A percentile compares a stretch with the other conserved stretches of the same genome.
Conservation (phyloP, 2,113 vertebrate genomes). For the Chloroceryle aenea region DNA sequence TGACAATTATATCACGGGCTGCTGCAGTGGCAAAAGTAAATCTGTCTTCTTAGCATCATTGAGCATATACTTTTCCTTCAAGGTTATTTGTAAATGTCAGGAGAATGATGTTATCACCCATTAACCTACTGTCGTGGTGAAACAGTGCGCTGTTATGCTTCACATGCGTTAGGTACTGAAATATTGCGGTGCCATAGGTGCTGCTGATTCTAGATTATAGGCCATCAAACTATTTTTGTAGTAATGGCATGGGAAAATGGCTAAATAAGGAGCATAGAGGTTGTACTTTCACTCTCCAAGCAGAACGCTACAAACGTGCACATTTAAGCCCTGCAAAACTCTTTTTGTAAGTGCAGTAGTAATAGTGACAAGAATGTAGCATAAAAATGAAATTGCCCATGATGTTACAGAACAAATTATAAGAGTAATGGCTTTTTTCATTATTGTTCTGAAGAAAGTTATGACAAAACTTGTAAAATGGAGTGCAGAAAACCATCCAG, state of each 20-base stretch:
- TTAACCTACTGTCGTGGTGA: neutral
- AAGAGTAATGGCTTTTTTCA: neutral
- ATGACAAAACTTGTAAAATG: neutral
- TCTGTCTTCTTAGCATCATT: neutral
- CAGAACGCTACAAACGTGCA: neutral
- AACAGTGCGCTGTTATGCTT: neutral
- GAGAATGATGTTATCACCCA: neutral
- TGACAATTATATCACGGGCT: neutral
- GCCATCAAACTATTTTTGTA: neutral
- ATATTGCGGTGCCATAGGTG: neutral
- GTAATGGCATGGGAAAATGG: neutral
- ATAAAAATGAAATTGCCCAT: neutral
- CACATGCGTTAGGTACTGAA: neutral
- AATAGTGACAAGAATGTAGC: neutral
- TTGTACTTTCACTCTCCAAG: neutral
- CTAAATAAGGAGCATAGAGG: neutral
- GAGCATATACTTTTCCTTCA: neutral
- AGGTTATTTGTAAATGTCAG: constrained; percentile 6
- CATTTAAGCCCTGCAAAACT: neutral
- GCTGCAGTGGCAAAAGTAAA: neutral
- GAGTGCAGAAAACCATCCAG: neutral
- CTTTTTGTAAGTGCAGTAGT: neutral
- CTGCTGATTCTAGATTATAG: neutral
- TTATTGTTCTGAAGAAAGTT: neutral
- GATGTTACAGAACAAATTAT: neutral